Evolutionary conservation across 2,797 vertebrate genomes (phyloP), one percentile per base, ranked within the genome.

Genomic region (Microchirus variegatus): DNA sequence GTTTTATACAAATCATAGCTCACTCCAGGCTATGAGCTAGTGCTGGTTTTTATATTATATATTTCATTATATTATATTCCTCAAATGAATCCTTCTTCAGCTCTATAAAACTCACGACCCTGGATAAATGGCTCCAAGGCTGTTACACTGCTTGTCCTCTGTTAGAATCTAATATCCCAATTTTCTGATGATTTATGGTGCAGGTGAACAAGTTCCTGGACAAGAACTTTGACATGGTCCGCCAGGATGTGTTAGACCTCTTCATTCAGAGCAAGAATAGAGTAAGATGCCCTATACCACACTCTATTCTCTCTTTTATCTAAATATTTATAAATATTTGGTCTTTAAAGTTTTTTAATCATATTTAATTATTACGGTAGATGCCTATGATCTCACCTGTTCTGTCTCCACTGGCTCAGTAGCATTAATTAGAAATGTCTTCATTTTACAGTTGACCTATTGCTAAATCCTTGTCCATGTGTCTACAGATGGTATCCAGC

Each of bases 141-240:
- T 10, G 6, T 40, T 40, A 14, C 4, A 17, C 2, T 40, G 1
- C 38, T 54, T 42, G 18, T 48, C 2, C 8, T 22, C 3, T 41
- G 1, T 47, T 53, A 43, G 14, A 45, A 36, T 44, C 1, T 52
- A 16, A 41, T 13, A 15, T 46, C 10, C 2, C 18, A 31, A 9
- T 35, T 19, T 40, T 35, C 10, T 16, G 13, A 50, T 66, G 0
- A 40, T 70, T 48, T 80, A 18, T 75, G 46, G 15, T 55, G 41
- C 71, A 99, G 98, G 97, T 99, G 53, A 93, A 97, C 80, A 98
- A 97, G 66, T 99, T 99, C 80, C 78, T 99, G 88, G 96, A 98
- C 80, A 99, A 99, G 83, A 99, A 99, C 82, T 96, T 96, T 0
- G 96, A 99, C 78, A 94, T 95, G 57, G 96, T 99, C 37, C 96